Conservation (phyloP, 2,888 invertebrate species). For the Parasteatoda lunata region DNA sequence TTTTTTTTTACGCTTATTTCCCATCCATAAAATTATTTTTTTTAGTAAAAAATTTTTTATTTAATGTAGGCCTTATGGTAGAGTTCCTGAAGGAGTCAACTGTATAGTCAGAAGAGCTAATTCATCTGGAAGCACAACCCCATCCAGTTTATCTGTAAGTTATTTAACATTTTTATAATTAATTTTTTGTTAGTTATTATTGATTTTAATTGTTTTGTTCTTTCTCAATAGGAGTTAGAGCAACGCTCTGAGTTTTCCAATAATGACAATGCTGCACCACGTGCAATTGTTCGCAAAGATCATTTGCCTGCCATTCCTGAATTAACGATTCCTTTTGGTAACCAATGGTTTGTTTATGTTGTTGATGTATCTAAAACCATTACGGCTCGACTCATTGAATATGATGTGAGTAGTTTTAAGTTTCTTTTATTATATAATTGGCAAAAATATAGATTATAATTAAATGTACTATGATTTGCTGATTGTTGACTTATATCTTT, state of each 20-base stretch:
- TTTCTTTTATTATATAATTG: too few relatives aligned
- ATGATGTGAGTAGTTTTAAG: constrained; percentile 39
- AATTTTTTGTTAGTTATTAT: not conserved
- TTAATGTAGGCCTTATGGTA: constrained; percentile 35
- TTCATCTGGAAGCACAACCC: constrained; percentile 56
- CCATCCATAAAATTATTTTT: not conserved
- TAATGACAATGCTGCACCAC: constrained; percentile 6
- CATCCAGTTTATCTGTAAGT: constrained; percentile 58
- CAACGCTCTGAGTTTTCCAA: not conserved
- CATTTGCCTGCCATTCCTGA: constrained; percentile 16
- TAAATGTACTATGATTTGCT: too few relatives aligned
- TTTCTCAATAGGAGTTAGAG: not conserved
- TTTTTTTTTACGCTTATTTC: not conserved
- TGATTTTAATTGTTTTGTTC: not conserved
- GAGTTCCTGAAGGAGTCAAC: constrained; percentile 42
- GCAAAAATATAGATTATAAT: too few relatives aligned
- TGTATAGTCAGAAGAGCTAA: constrained; percentile 38
- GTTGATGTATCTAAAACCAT: constrained; percentile 80
- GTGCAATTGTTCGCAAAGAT: not conserved
- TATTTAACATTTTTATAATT: not conserved
- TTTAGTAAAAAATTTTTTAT: not conserved
- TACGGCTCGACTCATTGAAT: constrained; percentile 81
- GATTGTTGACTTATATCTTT: too few relatives aligned
- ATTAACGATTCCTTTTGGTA: constrained; percentile 74
- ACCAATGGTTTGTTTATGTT: constrained; percentile 80